Conservation (phyloP, 2,113 vertebrate genomes). For the Varanus komodoensis region DNA sequence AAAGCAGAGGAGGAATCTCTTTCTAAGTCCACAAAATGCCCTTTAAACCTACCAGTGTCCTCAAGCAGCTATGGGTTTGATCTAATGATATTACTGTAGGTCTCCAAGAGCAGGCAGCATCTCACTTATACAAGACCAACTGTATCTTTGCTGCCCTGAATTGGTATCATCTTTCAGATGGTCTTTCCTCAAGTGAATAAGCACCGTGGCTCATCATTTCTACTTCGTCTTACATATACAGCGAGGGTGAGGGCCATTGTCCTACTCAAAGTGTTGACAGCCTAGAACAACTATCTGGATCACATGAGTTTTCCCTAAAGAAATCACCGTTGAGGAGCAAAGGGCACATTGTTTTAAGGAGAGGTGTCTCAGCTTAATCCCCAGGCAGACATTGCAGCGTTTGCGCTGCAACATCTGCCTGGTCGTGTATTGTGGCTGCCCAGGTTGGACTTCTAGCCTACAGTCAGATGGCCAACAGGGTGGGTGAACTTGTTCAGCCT, state of each 20-base stretch:
- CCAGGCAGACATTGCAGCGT: neutral
- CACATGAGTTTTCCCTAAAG: neutral
- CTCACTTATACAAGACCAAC: neutral
- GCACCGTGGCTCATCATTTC: neutral
- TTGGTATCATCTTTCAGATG: neutral
- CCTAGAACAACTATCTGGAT: neutral
- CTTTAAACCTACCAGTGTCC: neutral
- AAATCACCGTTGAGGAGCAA: neutral
- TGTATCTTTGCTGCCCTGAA: neutral
- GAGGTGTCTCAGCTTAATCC: neutral
- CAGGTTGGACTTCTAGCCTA: neutral
- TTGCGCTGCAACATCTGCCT: neutral
- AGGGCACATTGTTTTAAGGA: neutral
- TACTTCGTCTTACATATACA: neutral
- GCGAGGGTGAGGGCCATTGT: neutral
- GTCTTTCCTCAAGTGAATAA: no score
- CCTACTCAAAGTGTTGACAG: neutral
- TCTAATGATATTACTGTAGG: neutral
- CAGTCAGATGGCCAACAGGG: neutral
- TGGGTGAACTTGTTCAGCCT: neutral
- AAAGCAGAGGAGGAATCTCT: neutral
- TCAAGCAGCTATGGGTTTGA: neutral
- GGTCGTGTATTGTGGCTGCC: neutral
- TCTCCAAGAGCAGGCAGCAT: neutral
- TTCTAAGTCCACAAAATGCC: neutral